A percentile compares a stretch with the other conserved stretches of the same genome.
Evolutionary conservation across 2,797 vertebrate genomes (phyloP).

Genomic region (Lutjanus campechanus): DNA sequence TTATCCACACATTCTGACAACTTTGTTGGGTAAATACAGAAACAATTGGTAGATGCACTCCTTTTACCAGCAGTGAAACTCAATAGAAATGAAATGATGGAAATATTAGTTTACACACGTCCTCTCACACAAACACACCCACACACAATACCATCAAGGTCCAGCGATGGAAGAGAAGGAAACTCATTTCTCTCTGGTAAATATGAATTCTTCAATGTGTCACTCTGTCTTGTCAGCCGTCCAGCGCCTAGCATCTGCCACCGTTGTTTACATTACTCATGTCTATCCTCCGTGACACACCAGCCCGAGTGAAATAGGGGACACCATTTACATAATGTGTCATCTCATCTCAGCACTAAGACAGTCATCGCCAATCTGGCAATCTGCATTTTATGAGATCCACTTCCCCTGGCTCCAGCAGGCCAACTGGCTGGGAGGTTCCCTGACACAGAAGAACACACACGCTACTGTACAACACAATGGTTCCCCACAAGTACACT

Average conservation of each 20-base stretch:
- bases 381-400: conserved; percentile 59
- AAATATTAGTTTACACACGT: conserved; percentile 8
- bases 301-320: conserved; percentile 45
- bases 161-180: conserved; percentile 16
- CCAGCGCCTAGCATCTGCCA: conserved; percentile 34
- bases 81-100: not conserved
- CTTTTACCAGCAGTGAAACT: not conserved
- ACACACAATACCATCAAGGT: conserved; percentile 30
- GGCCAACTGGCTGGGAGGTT: conserved; percentile 20
- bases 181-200: conserved; percentile 62
- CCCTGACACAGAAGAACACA: not conserved
- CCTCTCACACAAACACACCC: conserved; percentile 5
- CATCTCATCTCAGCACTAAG: conserved; percentile 58
- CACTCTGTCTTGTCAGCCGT: conserved; percentile 47
- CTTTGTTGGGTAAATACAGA: not conserved
- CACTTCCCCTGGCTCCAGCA: conserved; percentile 13
- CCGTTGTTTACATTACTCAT: conserved; percentile 60
- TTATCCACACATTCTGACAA: not conserved
- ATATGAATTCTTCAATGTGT: conserved; percentile 67
- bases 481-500: conserved; percentile 2
- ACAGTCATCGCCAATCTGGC: conserved; percentile 46
- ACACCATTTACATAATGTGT: conserved; percentile 69
- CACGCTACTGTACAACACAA: not conserved
- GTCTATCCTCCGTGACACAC: conserved; percentile 54
- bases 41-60: not conserved